Evolutionary conservation across 2,113 vertebrate genomes (phyloP).

Genomic region (Crocuta crocuta): DNA sequence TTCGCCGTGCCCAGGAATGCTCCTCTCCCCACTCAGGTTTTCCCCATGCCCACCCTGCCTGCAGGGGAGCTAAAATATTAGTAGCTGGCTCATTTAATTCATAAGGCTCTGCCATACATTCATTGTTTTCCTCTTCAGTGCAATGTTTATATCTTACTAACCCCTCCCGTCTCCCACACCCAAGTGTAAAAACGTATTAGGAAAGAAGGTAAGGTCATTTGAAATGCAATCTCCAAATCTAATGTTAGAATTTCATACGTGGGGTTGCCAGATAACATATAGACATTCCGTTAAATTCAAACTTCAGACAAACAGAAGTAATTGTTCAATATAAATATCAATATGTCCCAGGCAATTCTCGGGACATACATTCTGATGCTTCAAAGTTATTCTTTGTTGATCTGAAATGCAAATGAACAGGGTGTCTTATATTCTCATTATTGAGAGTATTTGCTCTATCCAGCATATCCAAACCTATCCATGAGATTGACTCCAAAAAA

Average conservation of each 20-base stretch:
- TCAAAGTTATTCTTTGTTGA: neutral
- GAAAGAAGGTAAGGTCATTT: neutral
- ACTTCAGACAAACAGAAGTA: neutral
- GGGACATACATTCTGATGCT: neutral
- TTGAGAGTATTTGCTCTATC: neutral
- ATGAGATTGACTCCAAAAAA: neutral
- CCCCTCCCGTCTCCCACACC: neutral
- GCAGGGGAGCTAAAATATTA: neutral
- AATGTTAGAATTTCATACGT: neutral
- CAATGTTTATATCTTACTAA: neutral
- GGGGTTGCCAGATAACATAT: neutral
- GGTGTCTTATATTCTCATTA: neutral
- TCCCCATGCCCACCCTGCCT: rapidly evolving
- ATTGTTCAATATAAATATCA: neutral
- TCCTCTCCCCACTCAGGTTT: neutral
- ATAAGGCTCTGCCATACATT: neutral
- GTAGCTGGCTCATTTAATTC: neutral
- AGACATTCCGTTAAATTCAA: neutral
- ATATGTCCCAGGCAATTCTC: neutral
- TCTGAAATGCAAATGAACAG: neutral
- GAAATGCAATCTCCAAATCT: neutral
- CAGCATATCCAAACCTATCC: neutral
- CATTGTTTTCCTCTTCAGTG: neutral
- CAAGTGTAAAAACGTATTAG: neutral
- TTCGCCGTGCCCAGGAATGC: neutral